Evolutionary conservation across 2,888 invertebrate genomes (phyloP).

Genomic region (Cryptops parisi): DNA sequence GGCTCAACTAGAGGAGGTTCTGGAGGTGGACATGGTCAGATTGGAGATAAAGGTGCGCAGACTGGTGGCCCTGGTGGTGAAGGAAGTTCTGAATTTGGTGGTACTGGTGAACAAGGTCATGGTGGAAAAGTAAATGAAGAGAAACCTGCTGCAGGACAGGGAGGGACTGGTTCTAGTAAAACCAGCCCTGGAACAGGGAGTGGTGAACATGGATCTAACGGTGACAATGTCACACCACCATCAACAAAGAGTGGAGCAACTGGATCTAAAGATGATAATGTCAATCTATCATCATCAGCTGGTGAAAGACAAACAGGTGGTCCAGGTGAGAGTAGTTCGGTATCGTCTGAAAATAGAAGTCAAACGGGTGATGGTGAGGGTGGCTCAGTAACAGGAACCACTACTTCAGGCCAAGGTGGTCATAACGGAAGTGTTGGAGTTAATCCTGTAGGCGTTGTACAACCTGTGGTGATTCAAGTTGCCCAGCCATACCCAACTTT

Average conservation of each 20-base stretch:
- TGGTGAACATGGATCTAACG: not conserved
- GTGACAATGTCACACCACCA: too few species aligned
- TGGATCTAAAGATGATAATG: too few species aligned
- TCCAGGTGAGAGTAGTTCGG: not conserved
- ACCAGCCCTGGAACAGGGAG: too few species aligned
- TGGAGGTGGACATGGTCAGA: not conserved
- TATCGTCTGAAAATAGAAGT: too few species aligned
- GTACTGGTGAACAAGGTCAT: not conserved
- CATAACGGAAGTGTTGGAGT: not conserved
- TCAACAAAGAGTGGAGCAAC: too few species aligned
- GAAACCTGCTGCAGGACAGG: not conserved
- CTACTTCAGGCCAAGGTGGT: not conserved
- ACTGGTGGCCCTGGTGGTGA: too few species aligned
- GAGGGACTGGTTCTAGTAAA: too few species aligned
- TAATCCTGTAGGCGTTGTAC: too few species aligned
- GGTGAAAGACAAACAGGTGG: too few species aligned
- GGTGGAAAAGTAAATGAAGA: not conserved
- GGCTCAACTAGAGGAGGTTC: not conserved
- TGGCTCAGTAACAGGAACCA: not conserved
- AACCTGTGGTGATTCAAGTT: too few species aligned
- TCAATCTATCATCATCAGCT: too few species aligned
- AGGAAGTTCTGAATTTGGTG: not conserved
- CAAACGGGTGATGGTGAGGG: not conserved
- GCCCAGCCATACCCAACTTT: too few species aligned
- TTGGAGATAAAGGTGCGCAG: not conserved